Percentiles rank a stretch among this genome's conserved stretches.
These are phyloP conservation scores for Phyllotis vaccarum DNA, from an alignment of 2,797 vertebrate species.

Conservation along the genomic window DNA sequence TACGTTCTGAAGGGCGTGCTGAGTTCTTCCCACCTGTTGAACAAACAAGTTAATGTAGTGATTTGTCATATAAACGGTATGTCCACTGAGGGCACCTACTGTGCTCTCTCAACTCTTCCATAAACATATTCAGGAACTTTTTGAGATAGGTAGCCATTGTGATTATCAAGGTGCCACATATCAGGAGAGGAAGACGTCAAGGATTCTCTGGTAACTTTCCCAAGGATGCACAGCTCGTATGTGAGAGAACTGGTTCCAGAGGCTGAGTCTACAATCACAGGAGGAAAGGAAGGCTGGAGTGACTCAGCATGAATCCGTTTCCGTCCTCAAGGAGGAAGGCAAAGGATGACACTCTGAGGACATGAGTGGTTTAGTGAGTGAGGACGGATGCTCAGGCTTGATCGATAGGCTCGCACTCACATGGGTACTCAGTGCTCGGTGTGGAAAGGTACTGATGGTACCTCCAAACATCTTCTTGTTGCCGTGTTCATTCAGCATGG, in stretches of 20 bases:
- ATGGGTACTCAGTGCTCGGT: neutral
- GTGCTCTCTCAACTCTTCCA: neutral
- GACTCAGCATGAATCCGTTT: slow-evolving; percentile 55
- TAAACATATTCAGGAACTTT: neutral
- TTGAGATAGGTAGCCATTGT: neutral
- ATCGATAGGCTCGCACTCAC: neutral
- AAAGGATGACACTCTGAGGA: neutral
- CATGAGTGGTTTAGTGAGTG: neutral
- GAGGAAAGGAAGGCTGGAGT: slow-evolving; percentile 10
- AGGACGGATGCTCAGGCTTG: neutral
- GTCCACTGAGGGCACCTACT: neutral
- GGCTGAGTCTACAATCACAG: neutral
- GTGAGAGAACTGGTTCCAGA: neutral
- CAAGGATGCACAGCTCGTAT: neutral
- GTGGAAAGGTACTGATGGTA: neutral
- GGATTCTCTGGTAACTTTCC: slow-evolving; percentile 23
- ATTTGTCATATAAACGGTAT: neutral
- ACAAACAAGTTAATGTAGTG: neutral
- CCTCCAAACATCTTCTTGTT: neutral
- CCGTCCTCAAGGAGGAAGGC: slow-evolving; percentile 12
- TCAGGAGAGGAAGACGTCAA: neutral
- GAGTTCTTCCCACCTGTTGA: slow-evolving; percentile 19
- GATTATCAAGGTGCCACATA: neutral
- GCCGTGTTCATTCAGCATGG: neutral
- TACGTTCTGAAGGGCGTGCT: neutral